Base-by-base conservation (phyloP, 2,113 vertebrate species). In the Menura novaehollandiae region DNA sequence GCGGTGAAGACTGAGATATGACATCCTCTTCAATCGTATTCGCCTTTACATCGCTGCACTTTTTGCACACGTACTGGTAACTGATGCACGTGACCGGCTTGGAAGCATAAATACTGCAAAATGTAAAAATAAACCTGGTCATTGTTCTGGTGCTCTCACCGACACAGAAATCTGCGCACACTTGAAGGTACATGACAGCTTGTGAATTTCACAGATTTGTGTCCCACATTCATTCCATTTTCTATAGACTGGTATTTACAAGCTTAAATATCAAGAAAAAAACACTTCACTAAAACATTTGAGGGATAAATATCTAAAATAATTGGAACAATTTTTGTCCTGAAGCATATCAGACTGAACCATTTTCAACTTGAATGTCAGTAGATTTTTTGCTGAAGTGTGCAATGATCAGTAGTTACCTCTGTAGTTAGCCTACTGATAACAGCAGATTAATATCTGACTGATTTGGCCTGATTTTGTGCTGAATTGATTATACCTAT, bases 261-360 rank as follows among this genome's bases (percentile, higher is more conserved):
- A 85, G 82, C 39, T 44, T 73, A 95, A 97, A 93, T 88, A 86
- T 13, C 3, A 75, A 85, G 35, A 30, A 85, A 93, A 93, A 88
- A 94, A 51, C 1, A 55, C 30, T 89, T 92, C 47, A 87, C 69
- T 44, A 95, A 95, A 97, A 81, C 7, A 83, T 77, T 91, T 92
- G 81, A 84, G 69, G 44, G 67, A 51, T 26, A 89, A 81, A 72
- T 33, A 9, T 90, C 85, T 87, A 71, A 79, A 91, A 53, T 52
- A 91, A 52, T 64, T 71, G 15, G n/a, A 66, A 63, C 84, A 32
- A 39, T n/a, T 78, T 95, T 93, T 80, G 37, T 51, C 59, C 49
- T 63, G 2, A 93, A 85, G 41, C 81, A 53, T 43, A 72, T 24
- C 35, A 91, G 47, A 15, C 0, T 68, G 19, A 59, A 78, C 33